Percentiles rank a stretch among this genome's conserved stretches.
Conservation (phyloP, 2,888 invertebrate genomes). For the Caprella mutica region DNA sequence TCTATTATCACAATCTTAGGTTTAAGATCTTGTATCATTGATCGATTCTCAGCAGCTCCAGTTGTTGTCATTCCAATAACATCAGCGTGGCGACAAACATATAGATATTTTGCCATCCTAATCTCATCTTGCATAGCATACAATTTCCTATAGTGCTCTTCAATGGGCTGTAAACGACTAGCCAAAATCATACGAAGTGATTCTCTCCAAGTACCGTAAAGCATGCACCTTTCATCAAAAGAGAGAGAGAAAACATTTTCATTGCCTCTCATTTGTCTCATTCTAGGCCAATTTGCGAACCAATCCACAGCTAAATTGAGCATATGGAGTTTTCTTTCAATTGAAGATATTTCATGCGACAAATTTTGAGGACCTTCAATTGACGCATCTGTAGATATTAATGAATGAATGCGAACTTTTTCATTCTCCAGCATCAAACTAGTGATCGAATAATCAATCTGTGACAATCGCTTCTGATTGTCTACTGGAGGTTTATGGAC, state of each 20-base stretch:
- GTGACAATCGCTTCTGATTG: too few species aligned
- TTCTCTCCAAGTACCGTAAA: conserved; percentile 41
- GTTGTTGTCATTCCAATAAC: conserved; percentile 68
- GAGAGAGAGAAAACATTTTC: conserved; percentile 20
- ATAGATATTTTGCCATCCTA: conserved; percentile 40
- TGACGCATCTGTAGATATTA: too few species aligned
- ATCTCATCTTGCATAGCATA: conserved; percentile 49
- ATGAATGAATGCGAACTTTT: too few species aligned
- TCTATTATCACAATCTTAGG: conserved; percentile 66
- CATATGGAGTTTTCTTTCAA: too few species aligned
- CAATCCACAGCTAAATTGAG: too few species aligned
- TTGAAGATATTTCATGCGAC: too few species aligned
- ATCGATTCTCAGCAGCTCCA: conserved; percentile 56
- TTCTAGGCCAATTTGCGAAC: too few species aligned
- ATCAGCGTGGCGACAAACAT: conserved; percentile 36
- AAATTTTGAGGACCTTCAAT: too few species aligned
- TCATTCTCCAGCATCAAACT: too few species aligned
- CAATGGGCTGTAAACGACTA: conserved; percentile 20
- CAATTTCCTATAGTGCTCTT: conserved; percentile 44
- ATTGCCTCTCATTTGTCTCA: neutral
- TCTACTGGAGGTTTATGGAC: too few species aligned
- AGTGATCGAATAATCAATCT: too few species aligned
- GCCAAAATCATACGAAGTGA: neutral
- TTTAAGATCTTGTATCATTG: conserved; percentile 50
- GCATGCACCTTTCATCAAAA: conserved; percentile 41